A percentile compares a stretch with the other conserved stretches of the same genome.
Evolutionary conservation across 2,888 invertebrate genomes (phyloP).

Genomic region (Drosophila histrio): DNA sequence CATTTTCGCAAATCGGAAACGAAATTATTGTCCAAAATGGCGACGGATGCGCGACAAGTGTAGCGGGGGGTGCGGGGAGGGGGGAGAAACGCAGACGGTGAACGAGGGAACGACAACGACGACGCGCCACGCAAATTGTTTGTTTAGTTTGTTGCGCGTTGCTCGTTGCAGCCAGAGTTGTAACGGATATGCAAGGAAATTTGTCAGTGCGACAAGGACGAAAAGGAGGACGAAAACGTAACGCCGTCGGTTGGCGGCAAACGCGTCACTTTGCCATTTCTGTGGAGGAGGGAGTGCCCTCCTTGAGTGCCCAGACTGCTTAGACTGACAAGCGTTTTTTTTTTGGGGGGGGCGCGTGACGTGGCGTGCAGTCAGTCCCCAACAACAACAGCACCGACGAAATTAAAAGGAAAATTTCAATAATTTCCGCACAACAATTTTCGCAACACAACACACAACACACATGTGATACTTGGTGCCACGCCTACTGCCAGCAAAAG

Average conservation of each 20-base stretch:
- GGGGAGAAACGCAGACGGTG: neutral
- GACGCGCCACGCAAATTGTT: constrained; percentile 61
- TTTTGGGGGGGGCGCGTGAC: neutral
- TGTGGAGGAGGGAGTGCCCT: constrained; percentile 13
- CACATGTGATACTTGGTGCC: constrained; percentile 40
- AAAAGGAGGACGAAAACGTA: constrained; percentile 12
- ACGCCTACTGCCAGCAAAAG: constrained; percentile 56
- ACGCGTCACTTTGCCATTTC: constrained; percentile 47
- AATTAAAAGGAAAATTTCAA: constrained; percentile 78
- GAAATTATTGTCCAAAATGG: constrained; percentile 70
- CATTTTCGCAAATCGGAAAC: constrained; percentile 48
- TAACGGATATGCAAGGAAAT: constrained; percentile 73
- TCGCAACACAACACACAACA: constrained; percentile 47
- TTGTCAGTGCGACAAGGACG: constrained; percentile 61
- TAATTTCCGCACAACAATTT: constrained; percentile 80
- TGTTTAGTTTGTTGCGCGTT: constrained; percentile 36
- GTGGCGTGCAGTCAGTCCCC: neutral
- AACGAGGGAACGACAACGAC: constrained; percentile 5
- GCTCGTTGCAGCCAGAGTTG: constrained; percentile 24
- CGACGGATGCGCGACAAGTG: constrained; percentile 66
- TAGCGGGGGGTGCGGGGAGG: constrained; percentile 5
- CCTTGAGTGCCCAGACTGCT: neutral
- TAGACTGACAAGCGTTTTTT: neutral
- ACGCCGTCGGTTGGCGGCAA: constrained; percentile 52
- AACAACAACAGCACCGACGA: too few species aligned